These are phyloP conservation scores for Sebastes dallii DNA, from an alignment of 2,797 vertebrate genomes.

Conservation along the genomic window DNA sequence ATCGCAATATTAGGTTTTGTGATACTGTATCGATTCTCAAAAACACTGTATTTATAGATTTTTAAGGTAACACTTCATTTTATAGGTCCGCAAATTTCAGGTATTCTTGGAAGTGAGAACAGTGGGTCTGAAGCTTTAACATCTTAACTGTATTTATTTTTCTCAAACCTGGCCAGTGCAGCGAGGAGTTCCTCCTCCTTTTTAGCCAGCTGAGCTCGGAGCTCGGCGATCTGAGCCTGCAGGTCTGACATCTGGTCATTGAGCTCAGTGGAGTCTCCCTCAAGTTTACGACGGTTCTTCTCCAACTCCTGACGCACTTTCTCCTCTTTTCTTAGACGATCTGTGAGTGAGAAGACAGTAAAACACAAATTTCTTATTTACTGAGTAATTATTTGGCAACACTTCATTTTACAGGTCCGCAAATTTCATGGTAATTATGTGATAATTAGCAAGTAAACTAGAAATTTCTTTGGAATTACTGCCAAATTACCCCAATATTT, in stretches of 20 bases:
- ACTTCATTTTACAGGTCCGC: no score
- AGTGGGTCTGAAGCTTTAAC: not conserved
- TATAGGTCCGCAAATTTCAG: no score
- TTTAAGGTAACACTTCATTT: no score
- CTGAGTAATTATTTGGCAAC: not conserved
- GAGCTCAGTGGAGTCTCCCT: conserved; percentile 93
- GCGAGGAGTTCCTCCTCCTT: conserved; percentile 95
- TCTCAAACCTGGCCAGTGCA: conserved; percentile 87
- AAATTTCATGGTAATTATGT: no score
- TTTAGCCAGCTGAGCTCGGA: conserved; percentile 93
- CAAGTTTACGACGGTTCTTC: conserved; percentile 94
- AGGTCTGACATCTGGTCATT: conserved; percentile 93
- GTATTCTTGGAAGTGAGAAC: no score
- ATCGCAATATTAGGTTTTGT: no score
- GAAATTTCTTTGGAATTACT: no score
- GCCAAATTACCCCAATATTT: no score
- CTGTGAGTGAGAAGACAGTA: conserved; percentile 59
- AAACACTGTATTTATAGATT: no score
- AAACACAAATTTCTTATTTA: not conserved
- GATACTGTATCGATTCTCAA: no score
- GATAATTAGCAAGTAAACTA: no score
- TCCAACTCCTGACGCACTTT: conserved; percentile 94
- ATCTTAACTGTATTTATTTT: not conserved
- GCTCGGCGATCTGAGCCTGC: conserved; percentile 94
- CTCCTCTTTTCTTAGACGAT: conserved; percentile 93